Evolutionary conservation across 2,113 vertebrate genomes (phyloP), one percentile per base, ranked within the genome.

Genomic region (Phylloscopus trochiloides): DNA sequence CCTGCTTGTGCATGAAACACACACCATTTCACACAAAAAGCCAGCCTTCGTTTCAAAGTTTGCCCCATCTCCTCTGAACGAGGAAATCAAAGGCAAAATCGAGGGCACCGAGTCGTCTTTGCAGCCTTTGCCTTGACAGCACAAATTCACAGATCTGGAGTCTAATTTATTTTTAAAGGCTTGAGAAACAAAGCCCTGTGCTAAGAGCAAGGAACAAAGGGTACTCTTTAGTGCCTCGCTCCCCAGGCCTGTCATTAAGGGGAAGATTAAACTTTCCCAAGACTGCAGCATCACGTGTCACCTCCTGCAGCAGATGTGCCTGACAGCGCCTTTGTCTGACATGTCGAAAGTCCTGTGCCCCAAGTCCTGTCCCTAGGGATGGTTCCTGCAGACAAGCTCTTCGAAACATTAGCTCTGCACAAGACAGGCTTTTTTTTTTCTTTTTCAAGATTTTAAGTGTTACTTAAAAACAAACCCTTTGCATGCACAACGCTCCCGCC

Each of bases 261-360:
- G 87, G 86, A 96, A 96, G 96, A 95, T 97, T 97, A 97, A 97
- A 97, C 96, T 95, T 96, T 95, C 94, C 85, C 96, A 96, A 96
- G 96, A 71, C 85, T 80, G 88, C 75, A 0, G 63, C 29, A 95
- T 95, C 96, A 97, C 96, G 79, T 94, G 96, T 73, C 95, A 19
- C 88, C 95, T 92, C 26, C 72, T 63, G 95, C 88, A 96, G 94
- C 96, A 97, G 95, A 97, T 97, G 96, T 83, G 92, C 54, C 95
- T 95, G 95, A 96, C 92, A 94, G 94, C 1, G 86, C 91, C 95
- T 97, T 97, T 97, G 96, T 96, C 95, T 94, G 45, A 73, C 67
- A 4, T 45, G 82, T 80, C 29, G 3, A 72, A 93, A 90, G 86
- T 86, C 95, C 91, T 86, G 4, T 59, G 95, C 89, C 94, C 95